phyloP scores from a whole-genome alignment of 2,888 invertebrate genomes.

The Phasia obesa region DNA sequence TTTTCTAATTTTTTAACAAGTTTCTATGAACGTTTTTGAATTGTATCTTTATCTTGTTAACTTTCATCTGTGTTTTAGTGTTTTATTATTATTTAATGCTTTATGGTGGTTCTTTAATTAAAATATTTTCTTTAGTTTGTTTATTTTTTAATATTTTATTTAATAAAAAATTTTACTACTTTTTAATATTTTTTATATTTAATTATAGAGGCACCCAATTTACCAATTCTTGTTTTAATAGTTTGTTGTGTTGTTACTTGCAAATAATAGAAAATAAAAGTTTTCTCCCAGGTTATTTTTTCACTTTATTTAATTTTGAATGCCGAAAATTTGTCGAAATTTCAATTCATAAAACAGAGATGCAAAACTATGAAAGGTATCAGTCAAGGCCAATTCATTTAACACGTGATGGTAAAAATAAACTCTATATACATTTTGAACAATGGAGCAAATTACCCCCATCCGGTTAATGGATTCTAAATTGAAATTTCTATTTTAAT shows the following conservation, averaged over 20 bases:
- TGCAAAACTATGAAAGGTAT: slow-evolving; percentile 20
- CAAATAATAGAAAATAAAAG: slow-evolving; percentile 54
- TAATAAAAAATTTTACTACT: slow-evolving; percentile 80
- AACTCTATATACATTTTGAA: no score
- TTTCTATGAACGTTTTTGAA: slow-evolving; percentile 82
- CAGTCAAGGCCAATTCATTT: no score
- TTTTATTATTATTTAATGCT: slow-evolving; percentile 69
- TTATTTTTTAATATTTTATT: slow-evolving; percentile 75
- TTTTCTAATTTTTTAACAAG: slow-evolving; percentile 71
- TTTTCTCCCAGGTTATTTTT: slow-evolving; percentile 21
- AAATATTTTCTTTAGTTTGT: slow-evolving; percentile 69
- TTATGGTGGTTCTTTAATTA: slow-evolving; percentile 67
- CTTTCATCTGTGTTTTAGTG: slow-evolving; percentile 66
- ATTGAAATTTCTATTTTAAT: no score
- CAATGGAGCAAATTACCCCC: no score
- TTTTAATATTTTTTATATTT: slow-evolving; percentile 75
- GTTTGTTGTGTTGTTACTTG: slow-evolving; percentile 56
- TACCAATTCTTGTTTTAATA: slow-evolving; percentile 78
- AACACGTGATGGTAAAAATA: no score
- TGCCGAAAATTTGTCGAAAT: slow-evolving; percentile 62
- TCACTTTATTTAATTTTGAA: slow-evolving; percentile 69
- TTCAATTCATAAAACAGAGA: background rate
- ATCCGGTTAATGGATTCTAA: no score
- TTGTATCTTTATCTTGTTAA: slow-evolving; percentile 76
- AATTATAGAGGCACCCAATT: slow-evolving; percentile 81